These are phyloP conservation scores for Mico argentatus DNA, from an alignment of 2,797 vertebrate genomes.

Conservation along the genomic window DNA sequence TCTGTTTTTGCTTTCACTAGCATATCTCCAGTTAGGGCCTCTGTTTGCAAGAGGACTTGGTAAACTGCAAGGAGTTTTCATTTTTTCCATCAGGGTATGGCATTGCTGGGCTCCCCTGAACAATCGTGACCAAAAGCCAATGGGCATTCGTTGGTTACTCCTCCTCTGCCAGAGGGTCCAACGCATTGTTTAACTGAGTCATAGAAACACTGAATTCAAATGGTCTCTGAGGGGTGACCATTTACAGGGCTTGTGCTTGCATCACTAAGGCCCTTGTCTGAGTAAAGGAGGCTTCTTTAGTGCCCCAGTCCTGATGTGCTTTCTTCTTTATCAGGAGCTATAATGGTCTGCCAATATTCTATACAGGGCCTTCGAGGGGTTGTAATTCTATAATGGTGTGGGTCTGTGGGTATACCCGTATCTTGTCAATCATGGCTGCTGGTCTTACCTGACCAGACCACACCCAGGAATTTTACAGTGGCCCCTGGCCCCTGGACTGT, in stretches of 20 bases:
- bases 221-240: not conserved
- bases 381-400: not conserved
- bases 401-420: not conserved
- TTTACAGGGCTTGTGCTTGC: not conserved
- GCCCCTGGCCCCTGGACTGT: not conserved
- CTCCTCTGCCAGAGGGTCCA: too few relatives aligned
- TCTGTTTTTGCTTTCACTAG: too few relatives aligned
- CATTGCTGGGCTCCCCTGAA: too few relatives aligned
- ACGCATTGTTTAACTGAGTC: too few relatives aligned
- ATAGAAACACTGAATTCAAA: not conserved
- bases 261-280: not conserved
- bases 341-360: not conserved
- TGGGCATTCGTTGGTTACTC: too few relatives aligned
- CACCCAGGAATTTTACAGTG: not conserved
- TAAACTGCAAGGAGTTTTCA: too few relatives aligned
- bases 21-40: too few relatives aligned
- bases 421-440: not conserved
- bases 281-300: not conserved
- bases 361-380: not conserved
- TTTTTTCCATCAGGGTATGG: too few relatives aligned
- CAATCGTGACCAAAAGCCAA: too few relatives aligned
- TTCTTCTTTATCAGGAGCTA: not conserved
- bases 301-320: not conserved
- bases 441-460: not conserved
- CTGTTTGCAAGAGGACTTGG: too few relatives aligned